Evolutionary conservation across 1,140 invertebrate species (phyloP).

Genomic region (Cydia strobilella): DNA sequence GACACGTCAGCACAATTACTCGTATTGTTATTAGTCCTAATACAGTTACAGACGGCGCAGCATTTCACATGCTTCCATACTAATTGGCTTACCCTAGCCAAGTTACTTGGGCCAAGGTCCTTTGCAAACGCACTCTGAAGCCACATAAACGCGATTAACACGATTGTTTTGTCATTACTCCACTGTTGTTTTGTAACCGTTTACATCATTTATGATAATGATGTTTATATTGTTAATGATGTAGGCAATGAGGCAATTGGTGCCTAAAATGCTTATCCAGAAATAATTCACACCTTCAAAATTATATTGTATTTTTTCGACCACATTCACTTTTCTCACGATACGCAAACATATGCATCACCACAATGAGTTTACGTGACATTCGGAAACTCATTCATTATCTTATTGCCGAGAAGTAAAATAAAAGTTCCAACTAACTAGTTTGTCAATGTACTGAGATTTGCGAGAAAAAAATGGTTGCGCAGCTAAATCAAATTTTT

Average conservation of each 20-base stretch:
- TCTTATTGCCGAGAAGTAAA: too few relatives aligned
- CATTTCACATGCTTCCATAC: slow-evolving; percentile 10
- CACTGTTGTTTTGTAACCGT: neutral
- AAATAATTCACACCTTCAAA: too few relatives aligned
- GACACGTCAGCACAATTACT: neutral
- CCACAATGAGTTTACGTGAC: too few relatives aligned
- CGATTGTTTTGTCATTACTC: neutral
- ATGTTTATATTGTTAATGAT: neutral
- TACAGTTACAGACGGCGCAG: slow-evolving; percentile 5
- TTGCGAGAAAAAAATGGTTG: too few relatives aligned
- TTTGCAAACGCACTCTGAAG: neutral
- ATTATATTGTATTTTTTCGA: too few relatives aligned
- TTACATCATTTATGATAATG: neutral
- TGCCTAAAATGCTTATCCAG: too few relatives aligned
- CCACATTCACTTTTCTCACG: too few relatives aligned
- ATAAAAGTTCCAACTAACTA: too few relatives aligned
- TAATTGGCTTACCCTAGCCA: slow-evolving; percentile 13
- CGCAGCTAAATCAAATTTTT: too few relatives aligned
- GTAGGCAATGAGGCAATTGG: neutral
- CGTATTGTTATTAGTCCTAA: neutral
- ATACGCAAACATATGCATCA: too few relatives aligned
- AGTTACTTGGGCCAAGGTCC: slow-evolving; percentile 15
- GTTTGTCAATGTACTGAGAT: too few relatives aligned
- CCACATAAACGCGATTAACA: neutral
- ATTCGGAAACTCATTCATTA: too few relatives aligned